These are phyloP conservation scores for Brachyopa scutellaris DNA, from an alignment of 2,888 invertebrate species.

Conservation along the genomic window DNA sequence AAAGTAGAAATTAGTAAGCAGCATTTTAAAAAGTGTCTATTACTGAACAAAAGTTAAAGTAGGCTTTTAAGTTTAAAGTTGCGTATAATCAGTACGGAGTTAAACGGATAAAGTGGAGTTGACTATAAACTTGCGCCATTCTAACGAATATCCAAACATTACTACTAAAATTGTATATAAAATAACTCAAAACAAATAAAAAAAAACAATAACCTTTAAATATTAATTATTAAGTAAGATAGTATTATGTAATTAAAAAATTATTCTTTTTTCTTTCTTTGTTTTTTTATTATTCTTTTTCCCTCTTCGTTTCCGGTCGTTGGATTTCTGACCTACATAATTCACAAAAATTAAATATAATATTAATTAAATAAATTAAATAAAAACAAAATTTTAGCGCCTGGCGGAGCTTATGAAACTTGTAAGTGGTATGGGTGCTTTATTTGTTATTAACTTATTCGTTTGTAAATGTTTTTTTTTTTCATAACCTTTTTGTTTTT, in stretches of 20 bases:
- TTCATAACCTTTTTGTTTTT: conserved; percentile 38
- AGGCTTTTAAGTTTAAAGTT: too few relatives aligned
- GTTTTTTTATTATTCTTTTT: conserved; percentile 69
- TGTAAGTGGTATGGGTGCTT: conserved; percentile 83
- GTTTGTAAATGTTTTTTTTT: conserved; percentile 72
- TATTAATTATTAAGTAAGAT: conserved; percentile 23
- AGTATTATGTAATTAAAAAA: conserved; percentile 42
- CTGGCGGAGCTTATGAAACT: conserved; percentile 81
- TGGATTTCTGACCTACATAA: conserved; percentile 71
- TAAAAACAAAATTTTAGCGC: conserved; percentile 77
- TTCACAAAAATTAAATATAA: conserved; percentile 59
- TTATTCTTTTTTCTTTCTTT: conserved; percentile 66
- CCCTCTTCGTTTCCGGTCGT: conserved; percentile 68
- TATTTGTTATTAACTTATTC: conserved; percentile 76
- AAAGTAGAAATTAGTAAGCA: too few relatives aligned
- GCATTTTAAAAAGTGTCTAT: too few relatives aligned
- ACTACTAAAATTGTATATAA: conserved; percentile 51
- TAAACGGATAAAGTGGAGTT: too few relatives aligned
- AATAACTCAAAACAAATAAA: conserved; percentile 15
- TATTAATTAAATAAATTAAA: conserved; percentile 65
- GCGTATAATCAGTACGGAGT: too few relatives aligned
- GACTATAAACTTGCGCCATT: too few relatives aligned
- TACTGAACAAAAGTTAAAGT: too few relatives aligned
- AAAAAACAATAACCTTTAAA: neutral
- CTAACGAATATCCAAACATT: too few relatives aligned